These are phyloP conservation scores for Ethmia dodecea DNA, from an alignment of 2,888 invertebrate genomes.

Conservation along the genomic window DNA sequence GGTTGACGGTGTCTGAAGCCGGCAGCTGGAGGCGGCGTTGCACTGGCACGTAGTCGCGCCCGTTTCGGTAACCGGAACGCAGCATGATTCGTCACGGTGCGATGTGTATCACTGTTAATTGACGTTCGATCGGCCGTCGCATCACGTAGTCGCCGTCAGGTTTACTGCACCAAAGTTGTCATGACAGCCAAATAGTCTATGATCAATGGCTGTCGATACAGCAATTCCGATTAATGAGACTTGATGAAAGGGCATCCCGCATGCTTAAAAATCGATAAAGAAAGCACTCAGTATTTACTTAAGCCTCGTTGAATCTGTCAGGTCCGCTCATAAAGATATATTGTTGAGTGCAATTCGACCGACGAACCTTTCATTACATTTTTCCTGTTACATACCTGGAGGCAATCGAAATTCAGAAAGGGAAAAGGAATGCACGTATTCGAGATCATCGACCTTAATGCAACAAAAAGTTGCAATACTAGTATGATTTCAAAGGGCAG, in stretches of 20 bases:
- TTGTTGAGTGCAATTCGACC: conserved; percentile 41
- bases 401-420: conserved; percentile 43
- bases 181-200: conserved; percentile 47
- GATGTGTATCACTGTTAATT: conserved; percentile 49
- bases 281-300: conserved; percentile 35
- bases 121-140: conserved; percentile 40
- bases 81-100: conserved; percentile 44
- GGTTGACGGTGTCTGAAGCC: conserved; percentile 25
- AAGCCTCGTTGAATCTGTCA: conserved; percentile 42
- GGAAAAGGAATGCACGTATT: conserved; percentile 41
- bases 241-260: conserved; percentile 46
- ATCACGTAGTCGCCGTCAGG: conserved; percentile 17
- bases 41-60: conserved; percentile 31
- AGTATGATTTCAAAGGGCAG: conserved; percentile 7
- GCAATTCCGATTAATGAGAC: conserved; percentile 51
- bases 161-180: no score
- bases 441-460: conserved; percentile 40
- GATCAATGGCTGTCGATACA: conserved; percentile 47
- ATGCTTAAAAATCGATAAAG: conserved; percentile 49
- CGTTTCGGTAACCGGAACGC: conserved; percentile 39
- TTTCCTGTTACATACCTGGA: conserved; percentile 41
- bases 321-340: conserved; percentile 36
- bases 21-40: conserved; percentile 4
- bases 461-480: conserved; percentile 25
- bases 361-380: conserved; percentile 33